phyloP scores from a whole-genome alignment of 2,113 vertebrate genomes.

The Cyphomyrus plagiostoma region DNA sequence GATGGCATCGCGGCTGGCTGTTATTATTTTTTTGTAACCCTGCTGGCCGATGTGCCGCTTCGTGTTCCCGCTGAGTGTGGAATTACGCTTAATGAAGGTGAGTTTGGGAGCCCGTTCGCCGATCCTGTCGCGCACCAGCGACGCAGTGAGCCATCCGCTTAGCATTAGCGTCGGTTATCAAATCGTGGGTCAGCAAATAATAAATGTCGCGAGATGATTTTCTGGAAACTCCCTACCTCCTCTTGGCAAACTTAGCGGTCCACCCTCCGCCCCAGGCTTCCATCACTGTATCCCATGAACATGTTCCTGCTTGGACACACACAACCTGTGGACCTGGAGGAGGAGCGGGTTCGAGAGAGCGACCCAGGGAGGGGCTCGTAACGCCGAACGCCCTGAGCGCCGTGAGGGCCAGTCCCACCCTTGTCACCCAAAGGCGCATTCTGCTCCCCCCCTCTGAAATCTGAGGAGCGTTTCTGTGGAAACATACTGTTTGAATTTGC shows the following conservation, averaged over 20 bases:
- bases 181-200: background rate
- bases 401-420: background rate
- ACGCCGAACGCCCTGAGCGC: background rate
- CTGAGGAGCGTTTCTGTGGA: background rate
- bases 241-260: background rate
- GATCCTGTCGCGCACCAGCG: background rate
- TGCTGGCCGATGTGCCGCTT: background rate
- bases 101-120: background rate
- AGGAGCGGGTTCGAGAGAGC: background rate
- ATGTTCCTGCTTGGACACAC: background rate
- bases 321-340: background rate
- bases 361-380: background rate
- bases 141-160: background rate
- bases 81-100: background rate
- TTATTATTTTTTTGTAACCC: background rate
- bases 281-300: background rate
- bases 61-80: background rate
- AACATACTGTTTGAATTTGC: background rate
- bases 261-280: background rate
- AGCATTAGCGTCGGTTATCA: background rate
- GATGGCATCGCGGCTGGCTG: background rate
- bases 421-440: background rate
- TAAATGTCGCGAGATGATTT: background rate
- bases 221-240: background rate
- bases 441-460: background rate